Base-by-base conservation (phyloP, 2,113 vertebrate species). In the Trogon melanurus region DNA sequence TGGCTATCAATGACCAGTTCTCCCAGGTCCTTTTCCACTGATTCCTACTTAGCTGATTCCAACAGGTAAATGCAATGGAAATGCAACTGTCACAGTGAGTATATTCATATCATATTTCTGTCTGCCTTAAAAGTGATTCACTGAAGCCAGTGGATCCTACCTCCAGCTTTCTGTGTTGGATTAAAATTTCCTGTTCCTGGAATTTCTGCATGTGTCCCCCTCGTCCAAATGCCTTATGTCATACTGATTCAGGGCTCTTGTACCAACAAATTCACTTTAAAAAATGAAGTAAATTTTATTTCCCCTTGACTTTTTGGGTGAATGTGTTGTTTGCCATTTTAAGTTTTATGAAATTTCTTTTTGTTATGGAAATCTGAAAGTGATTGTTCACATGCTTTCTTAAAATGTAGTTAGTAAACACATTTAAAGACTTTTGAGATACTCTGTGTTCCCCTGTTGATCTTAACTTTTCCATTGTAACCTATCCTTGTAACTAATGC, bases 201-300 rank as follows among this genome's bases (percentile, higher is more conserved):
- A 48, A 38, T 83, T 79, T 73, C 12, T 73, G 27, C 44, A 48
- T 10, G 23, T 32, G 10, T 50, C 5, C 3, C 23, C 13, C 5
- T 11, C 71, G 16, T 41, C 41, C 3, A 41, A 11, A 6, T 56
- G 83, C 32, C 27, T 60, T 34, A 20, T 32, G 5, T 74, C 0
- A 0, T 16, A 45, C 9, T 62, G 4, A 3, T 74, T 54, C 32
- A 79, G 11, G 6, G 5, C 4, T 44, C 22, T 70, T 51, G 4
- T 60, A 79, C 10, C 30, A 61, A 26, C 13, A 79, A 74, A 51
- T 2, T 1, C 1, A 38, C 10, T 75, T 69, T 16, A 4, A 53
- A 66, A 92, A 89, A 58, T 21, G 13, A 48, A 73, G 4, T 1
- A 17, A 32, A 9, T 13, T 53, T 80, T 41, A 41, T 25, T 53